These are phyloP conservation scores for Chamaedrilus cognettii DNA, from an alignment of 2,888 invertebrate species.

Conservation along the genomic window DNA sequence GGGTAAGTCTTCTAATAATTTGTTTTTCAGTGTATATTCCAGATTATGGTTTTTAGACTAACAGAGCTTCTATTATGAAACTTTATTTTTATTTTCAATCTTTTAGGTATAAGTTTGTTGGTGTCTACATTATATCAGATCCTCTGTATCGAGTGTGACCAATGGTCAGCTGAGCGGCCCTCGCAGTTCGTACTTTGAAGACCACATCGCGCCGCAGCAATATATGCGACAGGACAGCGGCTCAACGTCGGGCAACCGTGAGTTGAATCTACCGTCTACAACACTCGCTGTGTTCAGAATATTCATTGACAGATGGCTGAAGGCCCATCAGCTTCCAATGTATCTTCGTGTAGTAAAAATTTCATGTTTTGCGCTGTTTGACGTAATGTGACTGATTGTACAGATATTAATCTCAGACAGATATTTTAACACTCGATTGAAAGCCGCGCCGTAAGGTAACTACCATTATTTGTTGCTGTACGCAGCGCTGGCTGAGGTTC, in stretches of 20 bases:
- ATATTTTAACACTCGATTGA: no score
- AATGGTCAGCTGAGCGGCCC: no score
- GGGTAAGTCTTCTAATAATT: no score
- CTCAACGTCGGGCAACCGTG: not conserved
- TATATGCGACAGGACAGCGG: not conserved
- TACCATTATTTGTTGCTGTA: not conserved
- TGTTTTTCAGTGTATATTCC: not conserved
- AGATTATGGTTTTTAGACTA: not conserved
- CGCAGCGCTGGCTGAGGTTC: conserved; percentile 9
- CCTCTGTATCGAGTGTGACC: no score
- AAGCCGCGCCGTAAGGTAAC: no score
- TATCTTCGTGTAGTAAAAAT: not conserved
- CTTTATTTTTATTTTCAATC: no score
- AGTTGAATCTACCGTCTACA: not conserved
- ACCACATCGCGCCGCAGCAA: not conserved
- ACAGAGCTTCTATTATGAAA: not conserved
- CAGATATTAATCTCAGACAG: no score
- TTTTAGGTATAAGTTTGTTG: no score
- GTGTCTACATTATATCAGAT: no score
- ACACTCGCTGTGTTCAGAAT: not conserved
- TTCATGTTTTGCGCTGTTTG: no score
- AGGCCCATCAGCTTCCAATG: no score
- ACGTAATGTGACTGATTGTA: no score
- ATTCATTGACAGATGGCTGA: not conserved
- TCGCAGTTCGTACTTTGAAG: not conserved